These are phyloP conservation scores for Drosophila paramelanica DNA, from an alignment of 2,888 invertebrate genomes.

Conservation along the genomic window DNA sequence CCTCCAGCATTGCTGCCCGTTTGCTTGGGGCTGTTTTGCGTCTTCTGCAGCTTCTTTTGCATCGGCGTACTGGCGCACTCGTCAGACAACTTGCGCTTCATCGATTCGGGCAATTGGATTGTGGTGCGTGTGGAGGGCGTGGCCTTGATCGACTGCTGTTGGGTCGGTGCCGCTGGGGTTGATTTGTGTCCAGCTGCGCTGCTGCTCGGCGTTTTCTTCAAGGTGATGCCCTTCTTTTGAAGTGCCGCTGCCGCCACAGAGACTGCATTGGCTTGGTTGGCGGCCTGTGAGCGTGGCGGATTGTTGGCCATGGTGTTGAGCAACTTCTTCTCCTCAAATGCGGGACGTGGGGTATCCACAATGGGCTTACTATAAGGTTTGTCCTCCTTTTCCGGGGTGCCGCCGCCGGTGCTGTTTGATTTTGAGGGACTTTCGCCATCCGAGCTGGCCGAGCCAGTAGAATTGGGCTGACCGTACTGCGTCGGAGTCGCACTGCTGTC, in stretches of 20 bases:
- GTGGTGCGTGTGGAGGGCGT: slow-evolving; percentile 59
- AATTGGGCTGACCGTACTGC: slow-evolving; percentile 51
- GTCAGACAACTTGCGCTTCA: slow-evolving; percentile 80
- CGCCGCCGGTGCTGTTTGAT: slow-evolving; percentile 61
- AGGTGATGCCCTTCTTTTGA: slow-evolving; percentile 82
- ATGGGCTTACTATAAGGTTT: slow-evolving; percentile 53
- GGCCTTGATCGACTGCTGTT: slow-evolving; percentile 21
- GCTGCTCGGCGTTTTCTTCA: slow-evolving; percentile 73
- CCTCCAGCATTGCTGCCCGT: slow-evolving; percentile 12
- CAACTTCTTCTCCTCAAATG: slow-evolving; percentile 68
- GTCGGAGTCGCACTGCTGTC: slow-evolving; percentile 30
- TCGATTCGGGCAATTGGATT: slow-evolving; percentile 78
- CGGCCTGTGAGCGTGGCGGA: slow-evolving; percentile 33
- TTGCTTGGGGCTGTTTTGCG: slow-evolving; percentile 49
- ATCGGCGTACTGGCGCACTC: slow-evolving; percentile 46
- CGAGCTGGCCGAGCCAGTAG: slow-evolving; percentile 69
- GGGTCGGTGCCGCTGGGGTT: slow-evolving; percentile 5
- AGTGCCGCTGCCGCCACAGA: slow-evolving; percentile 73
- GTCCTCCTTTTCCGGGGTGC: slow-evolving; percentile 80
- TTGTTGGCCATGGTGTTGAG: slow-evolving; percentile 68
- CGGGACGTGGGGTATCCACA: slow-evolving; percentile 62
- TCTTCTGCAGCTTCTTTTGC: slow-evolving; percentile 45
- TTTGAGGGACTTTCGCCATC: slow-evolving; percentile 82
- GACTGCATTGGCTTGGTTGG: slow-evolving; percentile 37
- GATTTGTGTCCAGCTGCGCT: slow-evolving; percentile 20